Base-by-base conservation (phyloP, 1,140 invertebrate species). In the Temnothorax nylanderi region DNA sequence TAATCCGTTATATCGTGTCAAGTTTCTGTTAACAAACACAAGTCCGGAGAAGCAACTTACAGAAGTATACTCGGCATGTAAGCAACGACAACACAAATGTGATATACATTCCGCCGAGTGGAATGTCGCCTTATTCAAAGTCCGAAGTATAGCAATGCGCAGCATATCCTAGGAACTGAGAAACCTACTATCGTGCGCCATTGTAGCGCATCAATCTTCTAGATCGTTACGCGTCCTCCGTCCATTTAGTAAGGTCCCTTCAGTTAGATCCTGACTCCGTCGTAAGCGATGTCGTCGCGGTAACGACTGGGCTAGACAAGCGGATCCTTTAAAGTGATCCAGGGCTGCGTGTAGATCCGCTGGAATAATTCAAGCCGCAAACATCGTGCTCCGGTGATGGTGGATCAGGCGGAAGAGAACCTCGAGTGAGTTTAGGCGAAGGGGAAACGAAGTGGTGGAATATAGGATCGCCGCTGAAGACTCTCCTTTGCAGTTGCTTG, bases 361-460 rank as follows among this genome's bases (percentile, higher is more conserved):
- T 58, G 88, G 90, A 92, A 93, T 93, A 93, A 93, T 93, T 93
- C 87, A 91, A 92, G 84, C 91, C 92, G 85, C 92, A 93, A 93
- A 92, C 91, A 92, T 91, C 88, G 89, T 90, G 92, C 80, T 82
- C 91, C 78, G 65, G 87, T 84, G 74, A 80, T 87, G 88, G 34
- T 89, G 91, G 89, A 92, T 91, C 90, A 87, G 77, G 75, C 78
- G 26, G 69, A 34, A 62, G 32, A 47, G 51, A 60, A 5, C 11
- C 16, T 6, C 34, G 49, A 21, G 85, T 34, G 41, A 75, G 72
- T 34, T 65, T 69, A 32, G 41, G 5, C 86, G 80, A 89, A 91
- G 87, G 86, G 76, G 32, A 49, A 87, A 80, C 60, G 34, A 89
- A 75, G 74, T 86, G 47, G 47, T 56, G 56, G 80, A 58, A 76